Base-by-base conservation (phyloP, 2,888 invertebrate genomes). In the Aleiodes alternator region DNA sequence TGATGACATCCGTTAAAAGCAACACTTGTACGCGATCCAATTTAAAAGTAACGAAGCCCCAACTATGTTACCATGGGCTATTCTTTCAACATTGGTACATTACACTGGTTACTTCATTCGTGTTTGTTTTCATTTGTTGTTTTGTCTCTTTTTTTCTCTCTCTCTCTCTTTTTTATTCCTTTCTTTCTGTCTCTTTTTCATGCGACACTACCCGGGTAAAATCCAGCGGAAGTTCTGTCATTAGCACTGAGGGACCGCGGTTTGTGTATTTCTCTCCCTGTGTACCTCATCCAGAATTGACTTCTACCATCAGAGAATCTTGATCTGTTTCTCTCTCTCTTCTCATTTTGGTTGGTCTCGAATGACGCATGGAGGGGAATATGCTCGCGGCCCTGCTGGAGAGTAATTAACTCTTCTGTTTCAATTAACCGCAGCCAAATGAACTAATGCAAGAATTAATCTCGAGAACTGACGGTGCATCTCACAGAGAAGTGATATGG, bases 21-120 rank as follows among this genome's bases (percentile, higher is more conserved):
- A 83, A 85, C 86, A 87, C 87, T 87, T 84, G 85, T 86, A 87
- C 88, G 87, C 88, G 84, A 84, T 88, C 85, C 86, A 88, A 87
- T 88, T 87, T 85, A 61, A 59, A 87, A 86, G 84, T 81, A 81
- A 85, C 84, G 87, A 87, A 87, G 87, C 87, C 86, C 83, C 83
- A 84, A 79, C 77, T 77, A 34, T 31, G 72, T 55, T 73, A 73
- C 61, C 31, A 77, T 73, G 68, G 76, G 53, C 82, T 81, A 84
- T 86, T 87, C 85, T 84, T 86, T 85, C 79, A 83, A 23, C 56
- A 72, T 72, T 61, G 57, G 72, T 53, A 68, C 51, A 14, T 51
- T 48, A 48, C 53, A 14, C 16, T 53, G 14, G 53, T 16, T 53
- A 8, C 16, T 53, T 53, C 16, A 48, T 16, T 64, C 78, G 73